Evolutionary conservation across 1,140 invertebrate genomes (phyloP).

Genomic region (Drosophila burlai): DNA sequence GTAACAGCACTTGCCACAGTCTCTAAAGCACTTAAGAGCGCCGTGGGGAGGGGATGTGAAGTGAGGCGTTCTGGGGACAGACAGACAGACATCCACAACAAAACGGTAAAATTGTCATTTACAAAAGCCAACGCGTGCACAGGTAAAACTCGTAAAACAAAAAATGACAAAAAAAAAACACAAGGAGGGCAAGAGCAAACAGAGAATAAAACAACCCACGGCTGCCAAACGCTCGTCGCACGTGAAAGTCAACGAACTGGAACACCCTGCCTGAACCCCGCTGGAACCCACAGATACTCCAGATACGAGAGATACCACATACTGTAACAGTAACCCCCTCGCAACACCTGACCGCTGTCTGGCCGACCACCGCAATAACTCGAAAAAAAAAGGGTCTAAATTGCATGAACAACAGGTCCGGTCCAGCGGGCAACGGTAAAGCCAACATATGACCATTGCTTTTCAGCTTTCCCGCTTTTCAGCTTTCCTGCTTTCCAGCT

Average conservation of each 20-base stretch:
- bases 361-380: conserved; percentile 36
- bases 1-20: conserved; percentile 35
- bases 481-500: neutral
- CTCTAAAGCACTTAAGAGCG: conserved; percentile 61
- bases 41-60: conserved; percentile 3
- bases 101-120: conserved; percentile 82
- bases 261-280: conserved; percentile 43
- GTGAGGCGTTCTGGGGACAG: conserved; percentile 30
- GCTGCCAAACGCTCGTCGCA: conserved; percentile 54
- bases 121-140: conserved; percentile 66
- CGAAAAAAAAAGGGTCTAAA: conserved; percentile 58
- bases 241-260: conserved; percentile 81
- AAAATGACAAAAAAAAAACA: conserved; percentile 5
- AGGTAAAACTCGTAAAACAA: conserved; percentile 34
- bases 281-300: conserved; percentile 3
- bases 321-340: conserved; percentile 16
- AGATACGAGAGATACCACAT: conserved; percentile 13
- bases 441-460: conserved; percentile 37
- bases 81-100: conserved; percentile 56
- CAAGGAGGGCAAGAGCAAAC: conserved; percentile 23
- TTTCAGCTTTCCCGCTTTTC: conserved; percentile 21
- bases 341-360: conserved; percentile 36
- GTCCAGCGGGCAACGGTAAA: conserved; percentile 39
- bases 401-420: conserved; percentile 53
- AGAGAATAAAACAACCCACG: conserved; percentile 45